phyloP scores from a whole-genome alignment of 2,888 invertebrate species.

The Zaprionus bogoriensis region DNA sequence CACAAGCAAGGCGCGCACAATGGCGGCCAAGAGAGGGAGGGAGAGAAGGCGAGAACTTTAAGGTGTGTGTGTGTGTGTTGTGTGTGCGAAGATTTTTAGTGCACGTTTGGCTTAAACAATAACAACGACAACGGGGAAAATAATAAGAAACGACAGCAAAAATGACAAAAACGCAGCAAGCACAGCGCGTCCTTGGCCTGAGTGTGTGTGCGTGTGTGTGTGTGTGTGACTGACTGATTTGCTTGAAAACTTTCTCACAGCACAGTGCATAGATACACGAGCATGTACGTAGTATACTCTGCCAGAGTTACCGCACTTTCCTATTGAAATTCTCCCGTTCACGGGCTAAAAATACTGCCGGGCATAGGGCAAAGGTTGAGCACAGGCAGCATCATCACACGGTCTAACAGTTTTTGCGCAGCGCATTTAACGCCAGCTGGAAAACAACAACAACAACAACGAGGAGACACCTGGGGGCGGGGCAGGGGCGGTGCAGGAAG shows the following conservation, averaged over 20 bases:
- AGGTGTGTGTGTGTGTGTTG: slow-evolving; percentile 5
- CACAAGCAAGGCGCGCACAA: slow-evolving; percentile 28
- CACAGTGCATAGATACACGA: neutral
- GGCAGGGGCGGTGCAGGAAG: slow-evolving; percentile 5
- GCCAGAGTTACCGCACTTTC: too few species aligned
- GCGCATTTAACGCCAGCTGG: neutral
- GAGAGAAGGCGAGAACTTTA: slow-evolving; percentile 28
- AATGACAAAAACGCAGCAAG: slow-evolving; percentile 31
- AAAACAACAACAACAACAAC: slow-evolving; percentile 22
- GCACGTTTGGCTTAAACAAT: slow-evolving; percentile 26
- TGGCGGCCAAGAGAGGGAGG: slow-evolving; percentile 3
- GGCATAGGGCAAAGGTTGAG: neutral
- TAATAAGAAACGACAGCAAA: slow-evolving; percentile 12
- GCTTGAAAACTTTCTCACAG: neutral
- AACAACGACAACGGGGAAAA: slow-evolving; percentile 20
- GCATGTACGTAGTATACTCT: too few species aligned
- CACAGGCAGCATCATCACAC: slow-evolving; percentile 7
- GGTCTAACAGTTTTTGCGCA: neutral
- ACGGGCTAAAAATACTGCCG: neutral
- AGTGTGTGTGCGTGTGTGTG: slow-evolving; percentile 7
- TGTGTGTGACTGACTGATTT: slow-evolving; percentile 6
- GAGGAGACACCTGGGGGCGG: neutral
- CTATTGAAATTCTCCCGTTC: too few species aligned
- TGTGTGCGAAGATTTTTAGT: slow-evolving; percentile 25
- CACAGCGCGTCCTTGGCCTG: slow-evolving; percentile 32